Base-by-base conservation (phyloP, 2,888 invertebrate genomes). In the Argyresthia goedartella region DNA sequence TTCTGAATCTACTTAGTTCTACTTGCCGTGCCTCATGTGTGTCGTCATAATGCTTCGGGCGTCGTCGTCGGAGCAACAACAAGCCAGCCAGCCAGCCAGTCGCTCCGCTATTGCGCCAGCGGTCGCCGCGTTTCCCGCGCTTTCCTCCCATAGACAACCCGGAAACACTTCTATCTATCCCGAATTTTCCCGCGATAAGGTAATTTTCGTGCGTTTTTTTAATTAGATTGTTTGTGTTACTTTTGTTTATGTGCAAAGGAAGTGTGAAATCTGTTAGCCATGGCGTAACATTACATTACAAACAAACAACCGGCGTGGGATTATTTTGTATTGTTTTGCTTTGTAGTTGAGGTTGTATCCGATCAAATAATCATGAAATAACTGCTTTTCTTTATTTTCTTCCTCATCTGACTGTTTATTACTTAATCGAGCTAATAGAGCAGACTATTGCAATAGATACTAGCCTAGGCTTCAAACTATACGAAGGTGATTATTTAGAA, bases 41-140 rank as follows among this genome's bases (percentile, higher is more conserved):
- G 25, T 25, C 25, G 25, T 25, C 25, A 6, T 25, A 25, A 4
- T 25, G 25, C 25, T 25, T 50, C 13, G 44, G 50, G 50, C 50
- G 50, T 50, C 50, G 47, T 44, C 44, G 15, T 13, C 44, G 14
- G 2, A 11, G 25, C 39, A n/a, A 36, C 36, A 9, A 36, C 36
- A 36, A 50, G 16, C 41, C 49, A 49, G 48, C 51, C 54, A 59
- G 48, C 51, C 54, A 59, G 51, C 49, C 80, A 78, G 81, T 80
- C 58, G 63, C 69, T 66, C 67, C 61, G 67, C 59, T 60, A 67
- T 62, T 60, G 68, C 65, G 69, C 59, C 59, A 60, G 66, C 63
- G 69, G 58, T 53, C 64, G 73, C 61, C 77, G 81, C 60, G 70
- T 78, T 73, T 76, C 67, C 67, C 76, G 75, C 72, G 69, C 59